Evolutionary conservation across 2,113 vertebrate genomes (phyloP).

Genomic region (Martes martes): DNA sequence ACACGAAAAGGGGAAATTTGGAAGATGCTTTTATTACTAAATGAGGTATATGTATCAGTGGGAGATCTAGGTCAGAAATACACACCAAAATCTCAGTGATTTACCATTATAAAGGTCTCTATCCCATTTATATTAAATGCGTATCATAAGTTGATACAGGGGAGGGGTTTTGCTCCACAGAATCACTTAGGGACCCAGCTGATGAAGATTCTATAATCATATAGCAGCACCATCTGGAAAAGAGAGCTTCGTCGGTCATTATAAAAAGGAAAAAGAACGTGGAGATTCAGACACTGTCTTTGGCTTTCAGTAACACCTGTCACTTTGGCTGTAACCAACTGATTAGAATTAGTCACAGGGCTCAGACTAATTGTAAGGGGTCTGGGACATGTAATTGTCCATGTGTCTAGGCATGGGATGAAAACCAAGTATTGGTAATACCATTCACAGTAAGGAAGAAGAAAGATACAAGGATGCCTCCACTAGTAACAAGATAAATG

Average conservation of each 20-base stretch:
- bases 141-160: background rate
- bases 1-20: background rate
- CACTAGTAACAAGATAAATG: background rate
- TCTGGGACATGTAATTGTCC: background rate
- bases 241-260: background rate
- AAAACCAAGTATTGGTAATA: background rate
- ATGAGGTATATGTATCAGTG: background rate
- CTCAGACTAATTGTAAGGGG: background rate
- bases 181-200: background rate
- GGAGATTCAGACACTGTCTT: background rate
- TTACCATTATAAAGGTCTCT: background rate
- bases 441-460: background rate
- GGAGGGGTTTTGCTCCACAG: background rate
- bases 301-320: background rate
- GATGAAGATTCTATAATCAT: background rate
- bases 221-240: background rate
- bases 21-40: background rate
- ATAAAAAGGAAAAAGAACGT: background rate
- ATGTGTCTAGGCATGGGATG: background rate
- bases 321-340: background rate
- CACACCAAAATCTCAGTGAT: background rate
- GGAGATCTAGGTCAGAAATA: background rate
- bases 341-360: background rate
- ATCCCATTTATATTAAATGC: background rate
- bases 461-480: background rate